Base-by-base conservation (phyloP, 2,113 vertebrate genomes). In the Grantiella picta region DNA sequence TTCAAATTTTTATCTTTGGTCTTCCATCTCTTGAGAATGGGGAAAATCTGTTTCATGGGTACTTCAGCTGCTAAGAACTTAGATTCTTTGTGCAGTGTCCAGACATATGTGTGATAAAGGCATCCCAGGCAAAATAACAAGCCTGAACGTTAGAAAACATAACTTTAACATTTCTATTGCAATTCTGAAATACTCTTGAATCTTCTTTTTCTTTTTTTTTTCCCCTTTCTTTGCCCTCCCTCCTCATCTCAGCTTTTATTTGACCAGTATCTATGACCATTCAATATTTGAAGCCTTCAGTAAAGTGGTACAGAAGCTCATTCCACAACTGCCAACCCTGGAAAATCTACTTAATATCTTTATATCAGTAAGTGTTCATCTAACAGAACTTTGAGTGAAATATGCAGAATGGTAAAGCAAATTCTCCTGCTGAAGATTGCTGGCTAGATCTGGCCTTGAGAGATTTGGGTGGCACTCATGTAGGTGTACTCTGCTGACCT, bases 231-330 rank as follows among this genome's bases (percentile, higher is more conserved):
- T 64, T 82, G n/a, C 13, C n/a, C 6, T 63, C 21, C 18, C 35
- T 75, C 57, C 24, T 49, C 21, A 31, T 68, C 76, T 86, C 98
- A 99, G 99, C 98, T 99, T 99, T 98, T 99, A 99, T 97, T 98
- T 99, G 98, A 99, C 99, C 49, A 99, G 99, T 98, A 99, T 99
- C 97, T 99, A 99, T 95, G 99, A 99, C 97, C 99, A 99, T 98
- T 99, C 99, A 93, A 99, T 99, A 98, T 99, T 99, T 91, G 99
- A 99, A 98, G 99, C 99, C 93, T 99, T 99, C 98, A 99, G 99
- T 98, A 99, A 99, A 98, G 99, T 99, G 96, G 99, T 99, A 69
- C 99, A 99, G 98, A 99, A 99, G 96, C 99, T 99, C 95, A 99
- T 99, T 97, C 99, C 99, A 4, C 99, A 99, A 63, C 98, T 99